These are phyloP conservation scores for Phylloscopus trochilus DNA, from an alignment of 2,113 vertebrate genomes.

Conservation along the genomic window DNA sequence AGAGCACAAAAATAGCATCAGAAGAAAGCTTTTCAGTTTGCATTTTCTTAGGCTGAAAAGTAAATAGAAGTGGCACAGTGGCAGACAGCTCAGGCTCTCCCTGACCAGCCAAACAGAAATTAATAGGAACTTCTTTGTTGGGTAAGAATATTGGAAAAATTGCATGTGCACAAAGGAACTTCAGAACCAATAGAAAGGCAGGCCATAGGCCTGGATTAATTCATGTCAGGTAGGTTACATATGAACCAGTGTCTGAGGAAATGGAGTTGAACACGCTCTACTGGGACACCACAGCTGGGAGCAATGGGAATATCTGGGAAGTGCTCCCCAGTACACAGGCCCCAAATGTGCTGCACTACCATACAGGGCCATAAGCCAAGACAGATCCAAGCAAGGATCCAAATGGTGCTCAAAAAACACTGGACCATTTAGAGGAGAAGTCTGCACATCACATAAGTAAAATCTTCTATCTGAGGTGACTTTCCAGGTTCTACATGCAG, in stretches of 20 bases:
- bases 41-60: not conserved
- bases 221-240: accelerated
- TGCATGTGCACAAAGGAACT: not conserved
- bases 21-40: not conserved
- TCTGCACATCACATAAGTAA: not conserved
- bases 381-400: not conserved
- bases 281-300: not conserved
- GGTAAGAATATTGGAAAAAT: not conserved
- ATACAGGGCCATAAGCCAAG: not conserved
- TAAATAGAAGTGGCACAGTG: not conserved
- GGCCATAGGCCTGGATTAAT: not conserved
- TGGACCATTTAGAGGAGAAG: not conserved
- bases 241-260: not conserved
- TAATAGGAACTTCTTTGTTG: not conserved
- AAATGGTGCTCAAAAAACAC: not conserved
- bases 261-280: not conserved
- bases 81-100: not conserved
- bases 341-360: not conserved
- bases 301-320: not conserved
- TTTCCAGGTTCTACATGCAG: not conserved
- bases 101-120: not conserved
- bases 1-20: not conserved
- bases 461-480: not conserved
- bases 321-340: not conserved
- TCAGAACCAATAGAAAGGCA: not conserved